Evolutionary conservation across 2,797 vertebrate genomes (phyloP), one percentile per base, ranked within the genome.

Genomic region (Dendrocincla fuliginosa): DNA sequence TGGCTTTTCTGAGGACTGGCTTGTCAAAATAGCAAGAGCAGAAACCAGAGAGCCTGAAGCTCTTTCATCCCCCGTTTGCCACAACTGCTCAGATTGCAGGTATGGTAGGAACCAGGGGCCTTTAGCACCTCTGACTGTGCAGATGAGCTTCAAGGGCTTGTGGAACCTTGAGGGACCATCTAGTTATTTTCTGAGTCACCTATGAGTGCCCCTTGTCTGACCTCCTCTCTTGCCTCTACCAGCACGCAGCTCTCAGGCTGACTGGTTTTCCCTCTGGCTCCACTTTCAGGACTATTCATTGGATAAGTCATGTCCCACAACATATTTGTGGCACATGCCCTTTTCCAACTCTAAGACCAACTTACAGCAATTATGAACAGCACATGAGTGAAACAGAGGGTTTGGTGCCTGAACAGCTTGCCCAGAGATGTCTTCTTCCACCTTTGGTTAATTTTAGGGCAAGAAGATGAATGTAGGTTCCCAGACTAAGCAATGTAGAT

Each of bases 391-490:
- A 68, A 89, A 65, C 39, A 37, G 39, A 10, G 41, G 39, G 18
- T 13, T 39, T 81, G 70, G 22, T 24, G 52, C 74, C 83, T 80
- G 60, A 93, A 85, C 90, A 77, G 73, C 41, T 64, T 67, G 47
- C 44, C 78, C 60, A 32, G 52, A 39, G 71, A 71, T 64, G 75
- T 74, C 37, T 69, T 92, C 79, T 84, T 80, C 52, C 49, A 64
- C 76, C 73, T 81, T 42, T 83, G 70, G 84, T 88, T 91, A 89
- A 84, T 83, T 92, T 79, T 71, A 87, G 60, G 78, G 57, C 35
- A 53, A 60, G 32, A 46, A 80, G 90, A 74, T 47, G 22, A 77
- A 60, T 64, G 41, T 23, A n/a, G 11, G 15, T 70, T 85, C 56
- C 70, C 11, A 22, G 57, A 70, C 27, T 74, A 42, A 50, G 30